Evolutionary conservation across 2,888 invertebrate genomes (phyloP).

Genomic region (Linnaemya tessellans): DNA sequence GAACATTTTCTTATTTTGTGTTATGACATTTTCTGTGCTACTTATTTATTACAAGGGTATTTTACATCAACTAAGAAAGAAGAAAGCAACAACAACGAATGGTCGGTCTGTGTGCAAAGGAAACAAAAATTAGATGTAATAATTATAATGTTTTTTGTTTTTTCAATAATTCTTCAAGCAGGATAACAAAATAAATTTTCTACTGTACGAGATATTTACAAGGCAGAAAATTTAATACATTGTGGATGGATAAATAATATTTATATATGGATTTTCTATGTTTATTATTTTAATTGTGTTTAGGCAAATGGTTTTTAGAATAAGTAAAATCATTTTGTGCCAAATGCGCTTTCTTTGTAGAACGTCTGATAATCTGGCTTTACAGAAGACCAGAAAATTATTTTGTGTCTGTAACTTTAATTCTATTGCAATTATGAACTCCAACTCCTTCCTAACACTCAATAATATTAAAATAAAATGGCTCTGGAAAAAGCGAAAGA

Average conservation of each 20-base stretch:
- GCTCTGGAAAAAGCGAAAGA: too few species aligned
- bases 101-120: background rate
- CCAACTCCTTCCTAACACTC: too few species aligned
- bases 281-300: background rate
- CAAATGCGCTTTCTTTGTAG: background rate
- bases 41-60: constrained; percentile 4
- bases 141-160: constrained; percentile 27
- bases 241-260: background rate
- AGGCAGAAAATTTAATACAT: background rate
- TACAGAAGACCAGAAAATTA: background rate
- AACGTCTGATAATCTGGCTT: background rate
- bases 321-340: background rate
- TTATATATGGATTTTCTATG: constrained; percentile 6
- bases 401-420: background rate
- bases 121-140: background rate
- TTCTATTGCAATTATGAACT: background rate
- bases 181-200: constrained; percentile 10
- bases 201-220: background rate
- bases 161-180: constrained; percentile 8
- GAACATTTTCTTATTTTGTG: background rate
- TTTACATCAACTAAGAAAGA: background rate
- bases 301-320: background rate
- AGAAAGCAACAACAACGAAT: background rate
- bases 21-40: background rate
- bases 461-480: too few species aligned